Evolutionary conservation across 2,113 vertebrate species (phyloP), one percentile per base, ranked within the genome.

Genomic region (Phaethornis superciliosus): DNA sequence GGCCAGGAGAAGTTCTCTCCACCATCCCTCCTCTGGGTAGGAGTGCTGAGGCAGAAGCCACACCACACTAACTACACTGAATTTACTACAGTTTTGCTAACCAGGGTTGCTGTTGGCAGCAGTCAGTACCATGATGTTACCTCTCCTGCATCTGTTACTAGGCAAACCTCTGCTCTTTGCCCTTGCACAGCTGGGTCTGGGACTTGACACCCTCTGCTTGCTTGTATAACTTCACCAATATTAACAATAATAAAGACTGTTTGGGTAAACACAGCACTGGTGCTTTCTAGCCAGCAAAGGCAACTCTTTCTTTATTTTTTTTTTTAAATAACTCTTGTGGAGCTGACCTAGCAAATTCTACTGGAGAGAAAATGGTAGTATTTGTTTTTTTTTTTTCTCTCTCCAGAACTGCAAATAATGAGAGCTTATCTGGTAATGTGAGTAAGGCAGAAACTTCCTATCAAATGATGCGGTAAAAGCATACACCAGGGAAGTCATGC

Each of bases 171-270:
- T 8, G 7, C 68, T 82, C 79, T 78, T 78, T 47, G 68, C 40
- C 54, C 18, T 28, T 60, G 44, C 76, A 90, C 90, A 95, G 90
- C 90, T 92, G 82, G 82, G 52, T 33, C 85, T 88, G 90, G 76
- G 95, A 94, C 85, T 49, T 15, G 33, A 93, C 76, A 64, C 30
- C 35, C 88, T 84, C 93, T 59, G 60, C 69, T 93, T 91, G 90
- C 85, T 93, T 86, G 93, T 91, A 88, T 60, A 96, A 93, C 65
- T 93, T 70, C 80, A 71, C 64, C 80, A 81, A n/a, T 86, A 95
- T 81, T 90, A 93, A 93, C 88, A 93, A 88, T 77, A 93, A 91
- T 68, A 85, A 85, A 63, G 55, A 72, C 40, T 68, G 82, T 88
- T 95, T 91, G 90, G 65, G 88, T 84, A 95, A 96, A 95, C 90